These are phyloP conservation scores for Echinops telfairi DNA, from an alignment of 2,113 vertebrate genomes.

Conservation along the genomic window DNA sequence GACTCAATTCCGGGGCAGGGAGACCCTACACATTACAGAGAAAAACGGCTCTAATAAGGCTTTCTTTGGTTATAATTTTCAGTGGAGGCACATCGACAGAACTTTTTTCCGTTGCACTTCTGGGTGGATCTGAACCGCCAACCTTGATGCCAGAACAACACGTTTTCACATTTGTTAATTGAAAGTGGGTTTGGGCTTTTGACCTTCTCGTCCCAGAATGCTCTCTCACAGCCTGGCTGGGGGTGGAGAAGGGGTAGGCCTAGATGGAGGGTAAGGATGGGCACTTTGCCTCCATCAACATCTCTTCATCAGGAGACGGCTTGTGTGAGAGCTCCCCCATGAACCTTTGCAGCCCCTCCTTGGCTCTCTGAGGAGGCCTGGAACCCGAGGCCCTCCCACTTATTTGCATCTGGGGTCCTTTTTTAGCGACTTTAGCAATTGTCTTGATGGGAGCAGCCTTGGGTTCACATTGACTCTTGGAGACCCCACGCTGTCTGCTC, in stretches of 20 bases:
- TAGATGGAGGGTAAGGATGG: background rate
- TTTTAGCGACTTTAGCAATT: background rate
- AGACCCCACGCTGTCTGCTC: background rate
- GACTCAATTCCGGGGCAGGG: too few relatives aligned
- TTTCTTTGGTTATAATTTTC: background rate
- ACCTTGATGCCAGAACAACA: background rate
- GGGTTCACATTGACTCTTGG: background rate
- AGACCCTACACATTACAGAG: background rate
- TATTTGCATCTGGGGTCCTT: background rate
- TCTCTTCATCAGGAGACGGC: background rate
- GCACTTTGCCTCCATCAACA: background rate
- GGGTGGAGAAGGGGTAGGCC: accelerated
- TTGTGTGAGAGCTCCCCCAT: background rate
- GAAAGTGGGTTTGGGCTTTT: background rate
- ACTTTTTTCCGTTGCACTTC: background rate
- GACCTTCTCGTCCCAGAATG: slow-evolving; percentile 2
- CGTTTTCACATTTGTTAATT: background rate
- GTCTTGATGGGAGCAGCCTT: background rate
- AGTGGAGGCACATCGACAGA: background rate
- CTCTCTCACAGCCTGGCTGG: background rate
- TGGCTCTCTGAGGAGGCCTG: background rate
- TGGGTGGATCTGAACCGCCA: background rate
- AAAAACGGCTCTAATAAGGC: background rate
- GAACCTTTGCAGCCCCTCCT: too few relatives aligned
- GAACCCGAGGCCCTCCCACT: background rate